These are phyloP conservation scores for Hipposideros armiger DNA, from an alignment of 2,113 vertebrate genomes.

Conservation along the genomic window DNA sequence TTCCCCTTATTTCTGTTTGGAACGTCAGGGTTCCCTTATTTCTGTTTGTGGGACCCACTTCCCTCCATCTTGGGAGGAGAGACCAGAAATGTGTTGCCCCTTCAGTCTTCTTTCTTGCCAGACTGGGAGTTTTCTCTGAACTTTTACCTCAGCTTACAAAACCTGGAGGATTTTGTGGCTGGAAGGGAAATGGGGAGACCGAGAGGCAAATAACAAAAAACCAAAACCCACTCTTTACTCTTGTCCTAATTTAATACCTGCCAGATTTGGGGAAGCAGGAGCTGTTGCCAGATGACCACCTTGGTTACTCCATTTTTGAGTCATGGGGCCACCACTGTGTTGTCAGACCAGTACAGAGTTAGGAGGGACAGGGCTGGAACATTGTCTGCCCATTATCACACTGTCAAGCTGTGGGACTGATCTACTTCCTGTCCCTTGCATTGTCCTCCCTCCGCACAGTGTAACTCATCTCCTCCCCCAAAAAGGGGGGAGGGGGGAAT, in stretches of 20 bases:
- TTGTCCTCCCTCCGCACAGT: not conserved
- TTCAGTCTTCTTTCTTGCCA: not conserved
- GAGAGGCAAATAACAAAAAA: not conserved
- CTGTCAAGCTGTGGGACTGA: constrained; percentile 38
- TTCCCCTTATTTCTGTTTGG: not conserved
- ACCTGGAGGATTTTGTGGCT: constrained; percentile 49
- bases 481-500: not conserved
- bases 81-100: not conserved
- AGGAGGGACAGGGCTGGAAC: not conserved
- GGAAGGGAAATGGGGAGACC: not conserved
- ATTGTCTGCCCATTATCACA: constrained; percentile 57
- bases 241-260: not conserved
- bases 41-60: not conserved
- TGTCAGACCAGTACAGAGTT: not conserved
- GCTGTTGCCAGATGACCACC: not conserved
- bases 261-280: not conserved
- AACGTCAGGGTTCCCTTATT: not conserved
- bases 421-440: constrained; percentile 71
- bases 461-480: not conserved
- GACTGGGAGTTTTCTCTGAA: constrained; percentile 7
- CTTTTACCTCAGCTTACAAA: constrained; percentile 22
- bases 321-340: not conserved
- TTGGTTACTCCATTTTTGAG: constrained; percentile 20
- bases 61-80: not conserved
- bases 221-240: not conserved